Evolutionary conservation across 2,113 vertebrate genomes (phyloP).

Genomic region (Lycocorax pyrrhopterus): DNA sequence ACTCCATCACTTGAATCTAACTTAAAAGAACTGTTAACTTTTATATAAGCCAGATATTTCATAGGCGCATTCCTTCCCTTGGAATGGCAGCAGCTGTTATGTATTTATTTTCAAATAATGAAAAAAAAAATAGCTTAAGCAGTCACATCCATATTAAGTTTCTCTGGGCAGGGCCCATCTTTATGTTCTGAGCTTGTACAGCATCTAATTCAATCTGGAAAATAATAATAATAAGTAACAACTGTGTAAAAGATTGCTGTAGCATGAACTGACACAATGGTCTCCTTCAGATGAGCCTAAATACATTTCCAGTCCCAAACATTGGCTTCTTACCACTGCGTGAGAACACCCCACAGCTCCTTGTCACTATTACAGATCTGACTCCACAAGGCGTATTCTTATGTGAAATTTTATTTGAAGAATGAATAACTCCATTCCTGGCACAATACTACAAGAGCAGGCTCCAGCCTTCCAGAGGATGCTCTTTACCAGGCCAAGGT

Average conservation of each 20-base stretch:
- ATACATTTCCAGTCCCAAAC: not conserved
- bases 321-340: not conserved
- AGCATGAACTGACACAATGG: not conserved
- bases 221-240: slow-evolving; percentile 43
- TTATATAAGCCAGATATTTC: slow-evolving; percentile 46
- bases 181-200: slow-evolving; percentile 20
- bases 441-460: not conserved
- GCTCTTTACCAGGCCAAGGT: not conserved
- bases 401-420: not conserved
- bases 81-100: slow-evolving; percentile 30
- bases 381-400: not conserved
- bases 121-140: not conserved
- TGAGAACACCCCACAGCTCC: not conserved
- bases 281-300: not conserved
- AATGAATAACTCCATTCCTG: not conserved
- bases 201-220: slow-evolving; percentile 3
- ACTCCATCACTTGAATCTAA: slow-evolving; percentile 37
- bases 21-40: slow-evolving; percentile 48
- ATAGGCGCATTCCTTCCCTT: not conserved
- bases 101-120: slow-evolving; percentile 46
- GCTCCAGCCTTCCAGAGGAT: not conserved
- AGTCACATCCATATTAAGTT: slow-evolving; percentile 32
- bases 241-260: slow-evolving; percentile 7
- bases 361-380: not conserved
- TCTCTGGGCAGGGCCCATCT: slow-evolving; percentile 1